Evolutionary conservation across 1,140 invertebrate species (phyloP).

Genomic region (Drosophila jambulina): DNA sequence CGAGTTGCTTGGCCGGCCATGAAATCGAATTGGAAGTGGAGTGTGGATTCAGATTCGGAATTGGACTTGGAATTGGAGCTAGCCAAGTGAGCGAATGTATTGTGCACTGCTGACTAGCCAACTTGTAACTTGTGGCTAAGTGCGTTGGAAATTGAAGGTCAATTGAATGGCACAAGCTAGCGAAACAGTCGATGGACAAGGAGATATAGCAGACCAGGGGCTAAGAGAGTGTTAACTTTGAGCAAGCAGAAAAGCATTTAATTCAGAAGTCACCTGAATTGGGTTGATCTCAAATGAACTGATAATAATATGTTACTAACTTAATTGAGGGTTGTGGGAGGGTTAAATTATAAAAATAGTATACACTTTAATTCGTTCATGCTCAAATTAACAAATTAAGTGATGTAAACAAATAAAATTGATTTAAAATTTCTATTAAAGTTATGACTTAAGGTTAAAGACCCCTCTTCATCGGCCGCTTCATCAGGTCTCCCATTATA

Average conservation of each 20-base stretch:
- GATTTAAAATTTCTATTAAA: not conserved
- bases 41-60: slow-evolving; percentile 37
- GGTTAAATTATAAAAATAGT: not conserved
- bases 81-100: slow-evolving; percentile 34
- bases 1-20: slow-evolving; percentile 68
- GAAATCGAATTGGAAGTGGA: slow-evolving; percentile 75
- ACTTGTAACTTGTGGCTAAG: slow-evolving; percentile 52
- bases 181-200: slow-evolving; percentile 8
- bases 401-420: not conserved
- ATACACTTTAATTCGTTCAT: no score
- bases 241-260: not conserved
- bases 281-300: not conserved
- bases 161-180: slow-evolving; percentile 62
- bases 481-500: slow-evolving; percentile 7
- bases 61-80: slow-evolving; percentile 58
- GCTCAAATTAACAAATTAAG: no score
- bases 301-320: not conserved
- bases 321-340: not conserved
- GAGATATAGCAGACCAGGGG: not conserved
- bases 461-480: slow-evolving; percentile 22
- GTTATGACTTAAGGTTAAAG: not conserved
- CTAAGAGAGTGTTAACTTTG: not conserved
- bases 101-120: slow-evolving; percentile 17
- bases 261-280: not conserved
- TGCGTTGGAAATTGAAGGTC: slow-evolving; percentile 70